Evolutionary conservation across 1,140 invertebrate genomes (phyloP), one percentile per base, ranked within the genome.

Genomic region (Amyelois transitella): DNA sequence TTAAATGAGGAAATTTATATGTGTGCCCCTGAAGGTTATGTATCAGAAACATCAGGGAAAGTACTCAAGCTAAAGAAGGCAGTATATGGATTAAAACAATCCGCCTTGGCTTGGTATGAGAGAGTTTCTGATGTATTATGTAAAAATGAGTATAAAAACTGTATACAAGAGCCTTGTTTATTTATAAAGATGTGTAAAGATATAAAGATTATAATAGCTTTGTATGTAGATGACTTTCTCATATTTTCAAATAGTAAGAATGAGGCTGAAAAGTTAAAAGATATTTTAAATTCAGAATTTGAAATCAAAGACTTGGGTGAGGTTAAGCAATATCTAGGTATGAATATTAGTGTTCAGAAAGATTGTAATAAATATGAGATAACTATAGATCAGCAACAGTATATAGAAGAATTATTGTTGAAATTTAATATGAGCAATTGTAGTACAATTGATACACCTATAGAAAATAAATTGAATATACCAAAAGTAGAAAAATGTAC

Each of bases 41-140:
- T 49, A 51, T 49, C 66, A 22, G 12, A 45, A 28, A 53, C 12
- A 19, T 6, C 14, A 52, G 57, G 56, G 49, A 69, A 69, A 22
- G 60, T 69, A 17, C 49, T 66, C 8, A 70, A 60, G 53, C 20
- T 67, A 38, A 67, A 64, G 25, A 55, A 12, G 49, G 54, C 56
- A 24, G 60, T 64, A 18, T 62, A 62, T 59, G 56, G 58, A 8
- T 48, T 70, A 56, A 70, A 70, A 45, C 64, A 70, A 57, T 69
- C 64, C 20, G 62, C 64, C 18, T 7, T 53, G 18, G 54, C 45
- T 7, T 69, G 66, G 54, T 66, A 62, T 51, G 50, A 66, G 6
- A 66, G 43, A 50, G 62, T 66, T 22, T 57, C 58, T 43, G 61
- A 66, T 55, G 55, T 45, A 48, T 50, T 67, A 24, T 17, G 10